Conservation (phyloP, 2,797 vertebrate genomes). For the Anableps anableps region DNA sequence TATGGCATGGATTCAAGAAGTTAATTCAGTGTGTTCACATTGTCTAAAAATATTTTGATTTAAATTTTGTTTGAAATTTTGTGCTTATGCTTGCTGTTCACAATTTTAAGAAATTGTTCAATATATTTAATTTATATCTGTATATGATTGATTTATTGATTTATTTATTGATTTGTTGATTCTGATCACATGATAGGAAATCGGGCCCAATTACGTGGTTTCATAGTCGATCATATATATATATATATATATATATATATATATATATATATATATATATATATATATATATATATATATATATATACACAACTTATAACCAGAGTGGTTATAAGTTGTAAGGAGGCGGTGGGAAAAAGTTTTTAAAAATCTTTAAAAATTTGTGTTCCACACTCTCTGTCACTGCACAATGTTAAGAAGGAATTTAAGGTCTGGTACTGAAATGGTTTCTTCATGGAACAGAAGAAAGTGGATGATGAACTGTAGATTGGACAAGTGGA, state of each 20-base stretch:
- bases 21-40: background rate
- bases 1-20: background rate
- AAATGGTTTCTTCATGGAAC: slow-evolving; percentile 48
- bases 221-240: no score
- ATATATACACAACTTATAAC: no score
- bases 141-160: background rate
- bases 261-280: no score
- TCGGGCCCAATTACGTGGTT: no score
- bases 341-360: background rate
- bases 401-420: slow-evolving; percentile 35
- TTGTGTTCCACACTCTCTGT: slow-evolving; percentile 36
- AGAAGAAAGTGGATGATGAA: slow-evolving; percentile 52
- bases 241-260: no score
- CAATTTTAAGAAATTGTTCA: background rate
- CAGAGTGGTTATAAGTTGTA: background rate
- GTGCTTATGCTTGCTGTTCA: background rate
- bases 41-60: background rate
- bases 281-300: no score
- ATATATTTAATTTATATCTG: background rate
- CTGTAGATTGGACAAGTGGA: slow-evolving; percentile 31
- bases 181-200: no score
- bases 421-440: slow-evolving; percentile 62
- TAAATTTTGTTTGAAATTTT: background rate
- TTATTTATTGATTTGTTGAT: no score
- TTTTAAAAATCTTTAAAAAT: slow-evolving; percentile 53